Percentiles rank a stretch among this genome's conserved stretches.
phyloP scores from a whole-genome alignment of 2,797 vertebrate genomes.

The Sebastolobus alascanus region DNA sequence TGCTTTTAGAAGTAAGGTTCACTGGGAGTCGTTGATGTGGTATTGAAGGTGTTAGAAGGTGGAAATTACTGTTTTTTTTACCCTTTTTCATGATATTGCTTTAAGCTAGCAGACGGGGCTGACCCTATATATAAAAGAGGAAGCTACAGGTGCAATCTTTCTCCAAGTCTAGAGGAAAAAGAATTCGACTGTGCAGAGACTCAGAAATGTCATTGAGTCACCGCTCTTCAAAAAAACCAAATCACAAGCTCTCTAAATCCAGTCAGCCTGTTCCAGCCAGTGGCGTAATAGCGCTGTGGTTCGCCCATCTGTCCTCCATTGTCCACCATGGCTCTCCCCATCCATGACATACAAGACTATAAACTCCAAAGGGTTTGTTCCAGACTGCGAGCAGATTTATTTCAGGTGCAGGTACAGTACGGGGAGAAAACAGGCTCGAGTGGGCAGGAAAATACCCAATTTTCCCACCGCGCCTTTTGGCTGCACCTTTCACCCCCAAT shows the following conservation, averaged over 20 bases:
- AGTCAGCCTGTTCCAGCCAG: conserved; percentile 70
- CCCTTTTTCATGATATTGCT: conserved; percentile 45
- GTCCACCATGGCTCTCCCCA: conserved; percentile 69
- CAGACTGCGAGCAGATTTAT: conserved; percentile 80
- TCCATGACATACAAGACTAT: conserved; percentile 76
- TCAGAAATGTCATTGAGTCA: conserved; percentile 74
- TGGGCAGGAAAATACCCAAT: conserved; percentile 71
- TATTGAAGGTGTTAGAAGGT: conserved; percentile 51
- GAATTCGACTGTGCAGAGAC: conserved; percentile 53
- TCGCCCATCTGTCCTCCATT: conserved; percentile 72
- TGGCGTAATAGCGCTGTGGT: conserved; percentile 65
- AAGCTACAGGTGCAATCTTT: conserved; percentile 65
- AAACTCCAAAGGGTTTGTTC: conserved; percentile 80
- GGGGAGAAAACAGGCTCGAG: conserved; percentile 60
- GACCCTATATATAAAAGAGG: conserved; percentile 51
- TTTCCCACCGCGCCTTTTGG: conserved; percentile 53
- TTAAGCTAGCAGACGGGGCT: conserved; percentile 58
- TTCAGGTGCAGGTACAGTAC: conserved; percentile 65
- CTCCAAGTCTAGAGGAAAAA: conserved; percentile 58
- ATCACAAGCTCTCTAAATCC: conserved; percentile 76
- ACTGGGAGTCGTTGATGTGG: conserved; percentile 41
- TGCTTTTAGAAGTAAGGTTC: conserved; percentile 61
- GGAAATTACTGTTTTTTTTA: conserved; percentile 47
- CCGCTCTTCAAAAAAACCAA: conserved; percentile 72
- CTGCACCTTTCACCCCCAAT: conserved; percentile 58